Conservation (phyloP, 2,113 vertebrate species). For the Ornithorhynchus anatinus region DNA sequence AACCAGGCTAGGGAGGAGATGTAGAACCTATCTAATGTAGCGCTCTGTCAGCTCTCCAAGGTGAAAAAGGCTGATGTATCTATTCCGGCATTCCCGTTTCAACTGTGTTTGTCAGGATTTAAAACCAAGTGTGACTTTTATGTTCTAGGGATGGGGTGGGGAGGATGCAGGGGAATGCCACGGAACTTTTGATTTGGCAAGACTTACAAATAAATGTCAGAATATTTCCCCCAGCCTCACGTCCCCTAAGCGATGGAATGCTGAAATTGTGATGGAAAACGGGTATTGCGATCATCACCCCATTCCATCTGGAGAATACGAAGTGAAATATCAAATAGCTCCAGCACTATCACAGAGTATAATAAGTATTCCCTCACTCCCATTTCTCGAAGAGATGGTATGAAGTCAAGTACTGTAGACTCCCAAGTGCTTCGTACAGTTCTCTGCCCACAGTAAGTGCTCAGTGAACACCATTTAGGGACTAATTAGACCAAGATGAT, state of each 20-base stretch:
- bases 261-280: background rate
- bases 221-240: background rate
- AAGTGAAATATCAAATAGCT: background rate
- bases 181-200: background rate
- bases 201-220: background rate
- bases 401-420: no score
- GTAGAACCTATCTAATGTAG: conserved; percentile 41
- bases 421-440: no score
- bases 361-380: no score
- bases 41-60: conserved; percentile 1
- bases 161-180: accelerated
- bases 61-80: conserved; percentile 26
- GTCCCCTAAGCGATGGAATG: background rate
- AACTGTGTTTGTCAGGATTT: conserved; percentile 26
- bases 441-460: no score
- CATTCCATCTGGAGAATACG: background rate
- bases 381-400: no score
- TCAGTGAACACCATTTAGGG: no score
- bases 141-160: background rate
- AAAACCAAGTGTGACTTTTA: conserved; percentile 16
- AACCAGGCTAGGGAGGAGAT: no score
- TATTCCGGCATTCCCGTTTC: conserved; percentile 24
- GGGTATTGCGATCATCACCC: background rate
- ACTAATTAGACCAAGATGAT: no score
- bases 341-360: no score